Conservation (phyloP, 2,113 vertebrate species). For the Rhabdomys dilectus region DNA sequence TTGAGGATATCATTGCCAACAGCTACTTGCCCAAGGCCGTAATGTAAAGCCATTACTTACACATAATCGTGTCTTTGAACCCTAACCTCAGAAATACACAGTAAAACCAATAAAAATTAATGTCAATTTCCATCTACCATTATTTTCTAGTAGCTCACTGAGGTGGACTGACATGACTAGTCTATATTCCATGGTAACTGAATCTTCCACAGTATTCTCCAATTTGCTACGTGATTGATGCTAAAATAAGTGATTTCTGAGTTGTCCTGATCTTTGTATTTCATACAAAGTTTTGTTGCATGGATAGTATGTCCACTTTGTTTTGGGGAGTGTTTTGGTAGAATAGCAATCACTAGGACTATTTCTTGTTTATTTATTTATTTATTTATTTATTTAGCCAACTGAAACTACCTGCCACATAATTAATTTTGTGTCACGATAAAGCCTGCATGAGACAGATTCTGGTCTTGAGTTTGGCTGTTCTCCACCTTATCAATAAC, state of each 20-base stretch:
- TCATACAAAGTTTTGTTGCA: background rate
- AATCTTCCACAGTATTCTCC: background rate
- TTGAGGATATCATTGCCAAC: background rate
- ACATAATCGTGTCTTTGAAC: background rate
- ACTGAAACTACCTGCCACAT: background rate
- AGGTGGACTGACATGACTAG: background rate
- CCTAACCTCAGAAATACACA: background rate
- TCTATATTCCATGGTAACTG: fast-evolving
- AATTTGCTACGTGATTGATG: background rate
- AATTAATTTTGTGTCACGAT: background rate
- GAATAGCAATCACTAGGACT: background rate
- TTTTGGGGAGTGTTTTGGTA: background rate
- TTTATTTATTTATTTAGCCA: background rate
- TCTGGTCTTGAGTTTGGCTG: background rate
- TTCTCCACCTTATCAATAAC: background rate
- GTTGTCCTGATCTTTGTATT: background rate
- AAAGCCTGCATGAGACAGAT: background rate
- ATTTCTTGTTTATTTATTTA: background rate
- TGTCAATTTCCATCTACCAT: background rate
- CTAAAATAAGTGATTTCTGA: background rate
- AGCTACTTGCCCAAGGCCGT: background rate
- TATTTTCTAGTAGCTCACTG: background rate
- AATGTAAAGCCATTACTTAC: background rate
- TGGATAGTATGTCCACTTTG: background rate
- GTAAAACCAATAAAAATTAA: background rate